A percentile compares a stretch with the other conserved stretches of the same genome.
phyloP scores from a whole-genome alignment of 1,140 invertebrate genomes.

The Aphis craccivora region DNA sequence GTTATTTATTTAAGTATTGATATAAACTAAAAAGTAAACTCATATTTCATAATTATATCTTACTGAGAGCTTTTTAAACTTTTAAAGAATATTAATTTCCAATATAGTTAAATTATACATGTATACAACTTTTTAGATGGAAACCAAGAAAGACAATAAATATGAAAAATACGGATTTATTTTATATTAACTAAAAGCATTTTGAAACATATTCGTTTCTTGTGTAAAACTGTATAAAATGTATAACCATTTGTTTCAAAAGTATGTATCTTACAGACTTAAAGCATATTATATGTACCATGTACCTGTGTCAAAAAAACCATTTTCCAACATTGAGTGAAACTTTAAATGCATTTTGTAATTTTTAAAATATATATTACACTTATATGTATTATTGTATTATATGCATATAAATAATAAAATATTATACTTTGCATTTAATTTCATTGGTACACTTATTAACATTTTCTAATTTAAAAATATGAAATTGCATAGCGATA shows the following conservation, averaged over 20 bases:
- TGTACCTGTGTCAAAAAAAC: background rate
- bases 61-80: background rate
- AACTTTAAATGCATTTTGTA: background rate
- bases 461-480: background rate
- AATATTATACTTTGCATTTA: background rate
- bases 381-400: background rate
- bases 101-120: background rate
- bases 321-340: background rate
- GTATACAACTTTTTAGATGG: background rate
- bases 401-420: background rate
- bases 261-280: background rate
- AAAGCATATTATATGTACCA: background rate
- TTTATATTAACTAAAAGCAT: conserved; percentile 12
- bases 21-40: background rate
- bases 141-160: background rate
- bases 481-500: background rate
- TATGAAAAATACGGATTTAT: background rate
- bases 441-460: background rate
- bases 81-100: background rate
- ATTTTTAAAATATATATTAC: background rate
- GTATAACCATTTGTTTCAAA: background rate
- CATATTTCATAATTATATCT: background rate
- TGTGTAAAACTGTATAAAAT: background rate
- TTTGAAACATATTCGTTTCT: background rate
- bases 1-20: conserved; percentile 13